A percentile compares a stretch with the other conserved stretches of the same genome.
phyloP scores from a whole-genome alignment of 2,888 invertebrate species.

The Sabatieria punctata region DNA sequence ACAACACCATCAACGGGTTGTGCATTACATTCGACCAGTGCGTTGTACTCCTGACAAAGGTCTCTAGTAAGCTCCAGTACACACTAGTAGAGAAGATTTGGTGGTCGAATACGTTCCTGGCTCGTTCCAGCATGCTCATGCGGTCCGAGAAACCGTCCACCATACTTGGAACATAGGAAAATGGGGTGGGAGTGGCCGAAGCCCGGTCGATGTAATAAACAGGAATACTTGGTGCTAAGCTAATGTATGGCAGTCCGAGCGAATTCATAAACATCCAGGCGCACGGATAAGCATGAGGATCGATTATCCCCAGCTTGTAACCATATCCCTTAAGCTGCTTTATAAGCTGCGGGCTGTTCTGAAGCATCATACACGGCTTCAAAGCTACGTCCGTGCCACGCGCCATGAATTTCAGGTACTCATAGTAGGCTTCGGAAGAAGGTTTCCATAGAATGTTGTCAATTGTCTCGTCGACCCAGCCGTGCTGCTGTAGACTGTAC shows the following conservation, averaged over 20 bases:
- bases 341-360: neutral
- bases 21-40: no score
- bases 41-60: no score
- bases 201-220: conserved; percentile 1
- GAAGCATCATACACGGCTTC: neutral
- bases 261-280: neutral
- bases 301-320: neutral
- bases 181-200: neutral
- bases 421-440: neutral
- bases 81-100: no score
- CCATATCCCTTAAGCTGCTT: neutral
- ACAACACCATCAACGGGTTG: no score
- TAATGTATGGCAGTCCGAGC: neutral
- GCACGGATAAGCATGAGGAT: conserved; percentile 4
- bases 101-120: no score
- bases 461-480: neutral
- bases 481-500: neutral
- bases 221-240: neutral
- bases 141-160: neutral
- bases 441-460: neutral
- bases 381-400: neutral
- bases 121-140: no score
- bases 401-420: neutral
- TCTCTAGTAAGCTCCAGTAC: no score
- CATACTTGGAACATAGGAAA: neutral